Conservation (phyloP, 1,140 invertebrate genomes). For the Drosophila fuyamai region DNA sequence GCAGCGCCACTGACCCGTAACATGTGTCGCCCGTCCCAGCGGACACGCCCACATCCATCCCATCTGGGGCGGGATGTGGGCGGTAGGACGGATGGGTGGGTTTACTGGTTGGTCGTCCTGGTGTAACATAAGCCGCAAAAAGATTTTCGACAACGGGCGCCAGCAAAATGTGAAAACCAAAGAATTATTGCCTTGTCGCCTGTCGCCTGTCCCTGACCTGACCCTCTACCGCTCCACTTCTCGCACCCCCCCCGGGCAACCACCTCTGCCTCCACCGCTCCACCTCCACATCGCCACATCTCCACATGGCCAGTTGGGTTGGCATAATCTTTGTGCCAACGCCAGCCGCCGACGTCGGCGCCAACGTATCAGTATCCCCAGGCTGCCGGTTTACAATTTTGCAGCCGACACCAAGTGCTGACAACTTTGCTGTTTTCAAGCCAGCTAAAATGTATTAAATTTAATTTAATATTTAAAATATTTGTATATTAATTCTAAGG, state of each 20-base stretch:
- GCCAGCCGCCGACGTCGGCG: slow-evolving; percentile 20
- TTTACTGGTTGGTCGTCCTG: slow-evolving; percentile 3
- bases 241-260: no score
- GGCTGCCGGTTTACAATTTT: slow-evolving; percentile 75
- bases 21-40: slow-evolving; percentile 66
- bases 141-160: slow-evolving; percentile 71
- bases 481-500: no score
- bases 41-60: slow-evolving; percentile 32
- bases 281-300: neutral
- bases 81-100: neutral
- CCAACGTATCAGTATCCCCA: slow-evolving; percentile 61
- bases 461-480: no score
- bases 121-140: slow-evolving; percentile 77
- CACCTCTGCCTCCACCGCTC: neutral
- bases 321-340: slow-evolving; percentile 53
- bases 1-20: slow-evolving; percentile 66
- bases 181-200: slow-evolving; percentile 76
- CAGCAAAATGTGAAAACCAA: slow-evolving; percentile 74
- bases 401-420: slow-evolving; percentile 22
- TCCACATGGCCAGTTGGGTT: slow-evolving; percentile 5
- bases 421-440: slow-evolving; percentile 12
- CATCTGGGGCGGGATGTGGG: neutral
- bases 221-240: slow-evolving; percentile 24
- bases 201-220: slow-evolving; percentile 75
- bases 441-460: neutral